Conservation (phyloP, 2,888 invertebrate genomes). For the Griposia aprilina region DNA sequence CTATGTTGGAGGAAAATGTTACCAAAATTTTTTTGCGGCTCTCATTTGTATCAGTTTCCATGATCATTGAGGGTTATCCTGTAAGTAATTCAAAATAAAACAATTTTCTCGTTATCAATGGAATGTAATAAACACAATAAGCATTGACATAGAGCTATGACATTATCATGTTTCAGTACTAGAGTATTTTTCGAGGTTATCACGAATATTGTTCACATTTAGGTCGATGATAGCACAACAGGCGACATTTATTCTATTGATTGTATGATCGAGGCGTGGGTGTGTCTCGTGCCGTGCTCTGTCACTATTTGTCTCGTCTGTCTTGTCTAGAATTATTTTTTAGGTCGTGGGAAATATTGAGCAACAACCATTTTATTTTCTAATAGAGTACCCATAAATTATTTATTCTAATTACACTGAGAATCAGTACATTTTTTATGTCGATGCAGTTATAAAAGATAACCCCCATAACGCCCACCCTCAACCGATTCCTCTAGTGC, state of each 20-base stretch:
- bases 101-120: constrained; percentile 6
- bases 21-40: neutral
- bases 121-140: constrained; percentile 7
- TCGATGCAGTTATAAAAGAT: neutral
- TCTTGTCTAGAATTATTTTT: constrained; percentile 57
- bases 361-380: neutral
- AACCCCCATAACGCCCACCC: neutral
- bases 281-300: constrained; percentile 69
- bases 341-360: constrained; percentile 4
- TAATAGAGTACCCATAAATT: neutral
- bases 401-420: neutral
- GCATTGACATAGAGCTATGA: constrained; percentile 28
- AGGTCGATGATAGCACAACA: constrained; percentile 61
- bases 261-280: constrained; percentile 63
- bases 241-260: constrained; percentile 66
- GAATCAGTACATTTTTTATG: neutral
- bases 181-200: constrained; percentile 63
- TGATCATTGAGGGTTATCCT: neutral
- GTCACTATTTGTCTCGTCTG: constrained; percentile 65
- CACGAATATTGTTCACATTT: constrained; percentile 45
- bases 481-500: neutral
- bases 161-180: constrained; percentile 44
- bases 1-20: neutral
- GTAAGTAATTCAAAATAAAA: neutral
- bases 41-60: neutral